Base-by-base conservation (phyloP, 2,797 vertebrate species). In the Decapterus maruadsi region DNA sequence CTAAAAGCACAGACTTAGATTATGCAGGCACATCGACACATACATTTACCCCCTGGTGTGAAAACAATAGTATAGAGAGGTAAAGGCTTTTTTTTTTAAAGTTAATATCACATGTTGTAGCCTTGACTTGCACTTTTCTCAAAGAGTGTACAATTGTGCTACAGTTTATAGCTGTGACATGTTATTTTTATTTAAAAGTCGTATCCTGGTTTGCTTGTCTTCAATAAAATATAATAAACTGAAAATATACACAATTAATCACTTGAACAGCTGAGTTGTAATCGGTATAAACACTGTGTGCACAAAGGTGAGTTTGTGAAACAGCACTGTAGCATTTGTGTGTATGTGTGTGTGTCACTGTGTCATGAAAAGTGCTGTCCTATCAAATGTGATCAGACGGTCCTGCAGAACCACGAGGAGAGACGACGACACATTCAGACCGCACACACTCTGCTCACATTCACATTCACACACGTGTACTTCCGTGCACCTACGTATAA, bases 1-100 rank as follows among this genome's bases (percentile, higher is more conserved):
- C 45, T 36, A 62, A 54, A 66, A 17, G 26, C 36, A 26, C 36
- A 67, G 68, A 64, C 48, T 83, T 78, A 58, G 43, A 54, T 58
- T 46, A 14, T 71, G 60, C 29, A 36, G 29, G 48, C 63, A 59
- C 20, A 75, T 13, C 2, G 59, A 45, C 13, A 74, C 57, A 36
- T 60, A 61, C 40, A 58, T 40, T 66, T 22, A 43, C 22, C 42
- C 42, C 54, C 9, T 64, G 45, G 34, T 65, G 34, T 13, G 45
- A 36, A 53, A 75, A 53, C 43, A 36, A n/a, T 2, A 51, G 40
- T 8, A 68, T 29, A 4, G 17, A 45, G 8, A 78, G 29, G 11
- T 48, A 34, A 66, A 22, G n/a, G 38, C 14, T 26, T 26, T 26
- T 26, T 26, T 26, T 26, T 26, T 26, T 26, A 26, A 26, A 22